Evolutionary conservation across 2,113 vertebrate genomes (phyloP), one percentile per base, ranked within the genome.

Genomic region (Notarius quadriscutis): DNA sequence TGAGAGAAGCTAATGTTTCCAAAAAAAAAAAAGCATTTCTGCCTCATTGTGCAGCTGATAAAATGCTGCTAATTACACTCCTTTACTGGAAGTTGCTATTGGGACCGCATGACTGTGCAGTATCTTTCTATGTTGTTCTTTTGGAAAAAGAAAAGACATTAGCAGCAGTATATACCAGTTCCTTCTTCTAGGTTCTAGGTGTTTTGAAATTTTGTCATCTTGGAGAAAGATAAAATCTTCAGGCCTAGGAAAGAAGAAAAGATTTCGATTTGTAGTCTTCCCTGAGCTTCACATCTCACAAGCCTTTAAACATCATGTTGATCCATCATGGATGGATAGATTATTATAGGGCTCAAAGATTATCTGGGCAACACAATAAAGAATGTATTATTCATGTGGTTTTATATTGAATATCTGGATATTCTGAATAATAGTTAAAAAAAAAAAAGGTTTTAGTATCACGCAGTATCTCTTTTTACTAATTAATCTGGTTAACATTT

Each of bases 31-130:
- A 58, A 65, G 34, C 51, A 20, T 71, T 20, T 48, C 63, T 62
- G 67, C 41, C 51, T 60, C 30, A 71, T 83, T 65, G 60, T 10
- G 25, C 74, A 80, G 74, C 57, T 20, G 71, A n/a, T 58, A 22
- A 58, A 41, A 72, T 84, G 27, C 58, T 85, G 80, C 51, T 86
- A 48, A n/a, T 74, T 86, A 69, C 27, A 55, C 67, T 7, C 11
- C 71, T 77, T 81, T 71, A 62, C 80, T 18, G n/a, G 79, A 77
- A 65, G 58, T 79, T 60, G 80, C 7, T 85, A 80, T 50, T 30
- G 78, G 62, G 12, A 81, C 34, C 41, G 14, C 78, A 25, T 77
- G 25, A 8, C 71, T 53, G 67, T 74, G 53, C 53, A 74, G 85
- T 53, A 81, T 89, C 27, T 78, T 77, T 58, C 6, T 86, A 69